These are phyloP conservation scores for Crenuchus spilurus DNA, from an alignment of 2,797 vertebrate genomes.

Conservation along the genomic window DNA sequence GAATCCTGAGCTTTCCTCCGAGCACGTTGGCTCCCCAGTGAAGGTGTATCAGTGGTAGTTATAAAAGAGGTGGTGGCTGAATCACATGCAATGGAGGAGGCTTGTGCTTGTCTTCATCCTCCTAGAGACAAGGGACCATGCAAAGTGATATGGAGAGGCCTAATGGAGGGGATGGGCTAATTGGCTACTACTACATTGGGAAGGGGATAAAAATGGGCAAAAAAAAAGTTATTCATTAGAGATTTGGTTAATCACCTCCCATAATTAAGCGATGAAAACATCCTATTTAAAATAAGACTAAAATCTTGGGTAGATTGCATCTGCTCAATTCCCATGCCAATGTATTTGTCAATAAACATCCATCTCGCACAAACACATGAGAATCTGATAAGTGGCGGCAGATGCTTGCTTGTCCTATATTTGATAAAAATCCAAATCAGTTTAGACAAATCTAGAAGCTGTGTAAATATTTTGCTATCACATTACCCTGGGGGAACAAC, in stretches of 20 bases:
- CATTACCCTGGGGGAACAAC: slow-evolving; percentile 7
- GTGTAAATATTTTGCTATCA: slow-evolving; percentile 33
- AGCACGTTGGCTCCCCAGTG: too few species aligned
- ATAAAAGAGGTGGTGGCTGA: too few species aligned
- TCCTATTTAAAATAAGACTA: neutral
- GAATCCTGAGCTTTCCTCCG: too few species aligned
- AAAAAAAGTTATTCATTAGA: neutral
- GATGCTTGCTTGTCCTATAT: slow-evolving; percentile 30
- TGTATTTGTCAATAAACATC: slow-evolving; percentile 31
- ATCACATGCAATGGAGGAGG: too few species aligned
- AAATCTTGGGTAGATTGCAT: neutral
- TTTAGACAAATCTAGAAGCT: slow-evolving; percentile 19
- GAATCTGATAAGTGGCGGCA: slow-evolving; percentile 11
- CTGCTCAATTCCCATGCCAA: neutral
- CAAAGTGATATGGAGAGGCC: too few species aligned
- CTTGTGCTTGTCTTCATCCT: too few species aligned
- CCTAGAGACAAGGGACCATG: too few species aligned
- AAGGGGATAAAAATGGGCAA: too few species aligned
- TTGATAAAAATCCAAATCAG: slow-evolving; percentile 23
- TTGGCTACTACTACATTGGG: too few species aligned
- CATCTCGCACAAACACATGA: slow-evolving; percentile 16
- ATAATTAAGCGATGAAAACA: neutral
- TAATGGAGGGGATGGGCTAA: too few species aligned
- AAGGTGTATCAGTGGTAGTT: too few species aligned
- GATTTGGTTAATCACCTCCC: neutral